Conservation (phyloP, 2,888 invertebrate species). For the Tridacna crocea region DNA sequence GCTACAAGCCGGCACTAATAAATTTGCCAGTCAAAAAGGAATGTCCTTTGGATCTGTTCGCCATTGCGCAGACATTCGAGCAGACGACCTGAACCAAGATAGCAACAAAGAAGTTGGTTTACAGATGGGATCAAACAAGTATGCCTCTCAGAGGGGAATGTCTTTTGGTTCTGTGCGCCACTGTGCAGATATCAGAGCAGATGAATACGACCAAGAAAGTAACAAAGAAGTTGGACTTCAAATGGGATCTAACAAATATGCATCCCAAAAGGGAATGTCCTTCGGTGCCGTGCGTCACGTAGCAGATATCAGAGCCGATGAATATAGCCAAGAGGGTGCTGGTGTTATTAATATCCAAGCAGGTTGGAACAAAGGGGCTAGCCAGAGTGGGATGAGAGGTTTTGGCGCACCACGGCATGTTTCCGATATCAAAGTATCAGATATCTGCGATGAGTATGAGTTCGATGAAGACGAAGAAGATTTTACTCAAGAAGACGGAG, state of each 20-base stretch:
- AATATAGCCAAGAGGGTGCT: constrained; percentile 60
- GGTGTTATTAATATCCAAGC: constrained; percentile 72
- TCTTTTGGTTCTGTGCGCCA: constrained; percentile 80
- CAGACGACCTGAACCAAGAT: constrained; percentile 73
- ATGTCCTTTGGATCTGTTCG: constrained; percentile 82
- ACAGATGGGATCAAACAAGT: constrained; percentile 81
- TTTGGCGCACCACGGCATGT: constrained; percentile 79
- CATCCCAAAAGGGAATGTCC: constrained; percentile 78
- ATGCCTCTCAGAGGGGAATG: constrained; percentile 81
- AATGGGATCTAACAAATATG: constrained; percentile 77
- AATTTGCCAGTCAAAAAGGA: constrained; percentile 81
- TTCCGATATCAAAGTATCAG: constrained; percentile 69
- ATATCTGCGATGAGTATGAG: constrained; percentile 55
- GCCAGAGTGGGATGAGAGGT: constrained; percentile 73
- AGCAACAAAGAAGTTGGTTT: constrained; percentile 75
- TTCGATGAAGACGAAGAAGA: constrained; percentile 41
- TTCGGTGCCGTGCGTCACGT: constrained; percentile 73
- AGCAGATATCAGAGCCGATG: constrained; percentile 67
- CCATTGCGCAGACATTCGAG: constrained; percentile 81
- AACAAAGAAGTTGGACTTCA: constrained; percentile 72
- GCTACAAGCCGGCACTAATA: constrained; percentile 81
- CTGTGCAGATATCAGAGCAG: constrained; percentile 81
- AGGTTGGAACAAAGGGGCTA: constrained; percentile 77
- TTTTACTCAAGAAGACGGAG: not conserved
- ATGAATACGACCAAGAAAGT: constrained; percentile 70